phyloP scores from a whole-genome alignment of 1,140 invertebrate species.

The Drosophila dunni region DNA sequence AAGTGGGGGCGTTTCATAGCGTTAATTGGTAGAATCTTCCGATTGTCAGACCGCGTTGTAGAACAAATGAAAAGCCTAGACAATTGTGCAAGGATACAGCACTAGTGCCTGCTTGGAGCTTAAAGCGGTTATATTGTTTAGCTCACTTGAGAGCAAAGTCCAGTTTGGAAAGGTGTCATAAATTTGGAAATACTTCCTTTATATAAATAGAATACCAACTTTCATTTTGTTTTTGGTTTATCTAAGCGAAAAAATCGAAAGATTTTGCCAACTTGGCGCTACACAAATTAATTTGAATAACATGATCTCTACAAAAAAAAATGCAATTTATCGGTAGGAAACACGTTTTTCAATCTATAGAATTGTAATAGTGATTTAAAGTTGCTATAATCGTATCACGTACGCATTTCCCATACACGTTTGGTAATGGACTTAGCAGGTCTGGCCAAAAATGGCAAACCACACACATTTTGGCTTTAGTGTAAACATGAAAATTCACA shows the following conservation, averaged over 20 bases:
- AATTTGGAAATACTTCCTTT: too few species aligned
- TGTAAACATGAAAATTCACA: constrained; percentile 62
- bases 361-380: constrained; percentile 46
- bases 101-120: not conserved
- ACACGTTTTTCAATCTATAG: constrained; percentile 26
- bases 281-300: constrained; percentile 35
- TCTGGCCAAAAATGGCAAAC: constrained; percentile 29
- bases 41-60: constrained; percentile 9
- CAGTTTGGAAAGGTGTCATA: too few species aligned
- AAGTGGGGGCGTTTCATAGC: constrained; percentile 64
- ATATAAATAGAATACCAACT: too few species aligned
- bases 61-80: constrained; percentile 6
- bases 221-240: too few species aligned
- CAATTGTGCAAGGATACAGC: not conserved
- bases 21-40: constrained; percentile 74
- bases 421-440: constrained; percentile 6
- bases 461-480: constrained; percentile 50
- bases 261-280: constrained; percentile 15
- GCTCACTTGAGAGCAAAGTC: too few species aligned
- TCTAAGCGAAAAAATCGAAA: too few species aligned
- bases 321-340: constrained; percentile 10
- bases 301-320: not conserved
- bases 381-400: constrained; percentile 53
- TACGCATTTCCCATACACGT: constrained; percentile 18
- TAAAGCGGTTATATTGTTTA: too few species aligned